Base-by-base conservation (phyloP, 2,888 invertebrate genomes). In the Leucozona laternaria region DNA sequence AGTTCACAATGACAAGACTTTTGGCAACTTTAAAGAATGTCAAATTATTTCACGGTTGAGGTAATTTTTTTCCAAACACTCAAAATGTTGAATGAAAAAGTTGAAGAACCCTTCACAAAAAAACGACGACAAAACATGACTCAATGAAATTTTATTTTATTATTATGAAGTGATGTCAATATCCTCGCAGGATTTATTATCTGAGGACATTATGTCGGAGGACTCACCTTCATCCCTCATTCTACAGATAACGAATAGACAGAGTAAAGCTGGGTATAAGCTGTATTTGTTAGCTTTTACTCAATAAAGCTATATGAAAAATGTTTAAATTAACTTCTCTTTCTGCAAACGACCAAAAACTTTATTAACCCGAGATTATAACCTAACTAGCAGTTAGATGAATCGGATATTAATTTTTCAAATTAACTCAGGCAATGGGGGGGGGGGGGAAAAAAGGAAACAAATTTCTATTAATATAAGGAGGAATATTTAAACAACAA, bases 331-430 rank as follows among this genome's bases (percentile, higher is more conserved):
- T 17, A 55, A 17, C 31, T n/a, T 50, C 2, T 55, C 55, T 6
- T 31, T 31, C 31, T 7, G n/a, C 3, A 13, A 60, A 37, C 20
- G n/a, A 53, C 62, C 62, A 34, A 40, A 71, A 58, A 66, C 31
- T 81, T 77, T 64, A 77, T 72, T 77, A 82, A 45, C 20, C 62
- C 20, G 25, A 45, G 70, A 70, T 55, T 70, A 60, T 43, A 70
- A 50, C n/a, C 28, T 31, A 45, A 25, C 20, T 15, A 43, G 31
- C 40, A 31, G 40, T 28, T 34, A 57, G 34, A 17, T 57, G 10
- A 50, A 40, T 50, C 13, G 37, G 66, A 43, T 79, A 58, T 73
- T 79, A 55, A 37, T 72, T 72, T 64, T 22, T 25, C 55, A 79
- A 66, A 73, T 20, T 20, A 13, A 45, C 57, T 4, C 4, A 25